These are phyloP conservation scores for Centropus bengalensis DNA, from an alignment of 2,113 vertebrate genomes.

Conservation along the genomic window DNA sequence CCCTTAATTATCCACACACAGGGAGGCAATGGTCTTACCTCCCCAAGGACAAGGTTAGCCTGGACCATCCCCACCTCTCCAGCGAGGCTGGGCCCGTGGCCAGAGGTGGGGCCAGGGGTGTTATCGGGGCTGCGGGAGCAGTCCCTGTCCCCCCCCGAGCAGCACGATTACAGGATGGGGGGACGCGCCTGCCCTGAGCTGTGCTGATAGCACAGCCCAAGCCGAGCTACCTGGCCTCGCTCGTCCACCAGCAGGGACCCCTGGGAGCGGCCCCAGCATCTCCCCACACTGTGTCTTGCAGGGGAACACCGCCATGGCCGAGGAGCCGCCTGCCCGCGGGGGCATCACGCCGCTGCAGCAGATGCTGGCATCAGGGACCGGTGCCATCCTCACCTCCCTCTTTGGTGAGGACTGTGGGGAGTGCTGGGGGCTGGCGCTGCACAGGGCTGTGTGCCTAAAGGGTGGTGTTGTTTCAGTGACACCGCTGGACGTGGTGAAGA, in stretches of 20 bases:
- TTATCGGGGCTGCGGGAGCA: slow-evolving; percentile 26
- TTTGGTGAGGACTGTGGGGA: slow-evolving; percentile 81
- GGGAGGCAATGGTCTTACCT: neutral
- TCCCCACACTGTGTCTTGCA: neutral
- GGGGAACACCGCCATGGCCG: slow-evolving; percentile 81
- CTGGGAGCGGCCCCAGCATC: neutral
- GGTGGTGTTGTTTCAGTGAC: slow-evolving; percentile 78
- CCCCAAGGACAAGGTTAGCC: neutral
- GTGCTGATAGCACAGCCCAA: neutral
- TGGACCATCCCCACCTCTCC: neutral
- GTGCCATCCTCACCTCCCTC: slow-evolving; percentile 91
- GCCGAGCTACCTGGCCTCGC: fast-evolving
- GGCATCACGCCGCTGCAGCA: slow-evolving; percentile 92
- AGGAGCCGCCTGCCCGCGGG: slow-evolving; percentile 40
- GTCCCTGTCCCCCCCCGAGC: neutral
- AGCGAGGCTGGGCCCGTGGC: neutral
- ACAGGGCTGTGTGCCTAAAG: fast-evolving
- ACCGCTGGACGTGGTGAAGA: slow-evolving; percentile 94
- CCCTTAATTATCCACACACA: neutral
- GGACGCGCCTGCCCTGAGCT: neutral
- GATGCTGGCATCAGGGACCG: slow-evolving; percentile 93
- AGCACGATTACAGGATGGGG: neutral
- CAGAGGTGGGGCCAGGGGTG: neutral
- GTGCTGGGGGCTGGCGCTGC: fast-evolving
- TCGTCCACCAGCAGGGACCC: too few species aligned